Percentiles rank a stretch among this genome's conserved stretches.
These are phyloP conservation scores for Strix aluco DNA, from an alignment of 2,113 vertebrate species.

Conservation along the genomic window DNA sequence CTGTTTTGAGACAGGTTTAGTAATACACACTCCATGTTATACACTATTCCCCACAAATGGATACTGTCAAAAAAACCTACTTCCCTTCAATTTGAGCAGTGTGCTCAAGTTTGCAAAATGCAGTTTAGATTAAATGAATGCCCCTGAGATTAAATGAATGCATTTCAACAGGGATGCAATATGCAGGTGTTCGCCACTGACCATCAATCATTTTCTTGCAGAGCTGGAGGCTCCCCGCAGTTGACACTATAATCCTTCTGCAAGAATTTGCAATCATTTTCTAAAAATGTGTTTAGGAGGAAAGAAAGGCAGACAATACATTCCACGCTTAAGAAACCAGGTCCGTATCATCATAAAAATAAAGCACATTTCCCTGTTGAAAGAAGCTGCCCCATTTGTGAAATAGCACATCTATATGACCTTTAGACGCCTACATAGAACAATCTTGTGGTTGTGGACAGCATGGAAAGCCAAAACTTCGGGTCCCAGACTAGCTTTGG, in stretches of 20 bases:
- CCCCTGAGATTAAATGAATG: conserved; percentile 16
- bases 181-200: conserved; percentile 2
- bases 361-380: neutral
- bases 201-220: conserved; percentile 38
- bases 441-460: neutral
- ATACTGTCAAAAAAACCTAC: neutral
- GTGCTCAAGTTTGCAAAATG: conserved; percentile 21
- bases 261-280: conserved; percentile 27
- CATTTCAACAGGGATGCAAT: neutral
- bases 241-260: neutral
- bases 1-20: neutral
- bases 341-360: neutral
- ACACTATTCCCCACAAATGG: neutral
- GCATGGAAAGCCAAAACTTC: rapidly evolving
- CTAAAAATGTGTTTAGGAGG: neutral
- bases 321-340: neutral
- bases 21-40: neutral
- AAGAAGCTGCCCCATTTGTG: neutral
- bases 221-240: neutral
- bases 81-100: neutral
- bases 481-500: neutral
- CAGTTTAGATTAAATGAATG: conserved; percentile 23
- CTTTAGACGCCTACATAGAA: neutral
- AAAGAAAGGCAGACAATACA: neutral
- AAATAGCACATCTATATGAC: neutral